These are phyloP conservation scores for Xestia rhomboidea DNA, from an alignment of 2,888 invertebrate genomes.

Conservation along the genomic window DNA sequence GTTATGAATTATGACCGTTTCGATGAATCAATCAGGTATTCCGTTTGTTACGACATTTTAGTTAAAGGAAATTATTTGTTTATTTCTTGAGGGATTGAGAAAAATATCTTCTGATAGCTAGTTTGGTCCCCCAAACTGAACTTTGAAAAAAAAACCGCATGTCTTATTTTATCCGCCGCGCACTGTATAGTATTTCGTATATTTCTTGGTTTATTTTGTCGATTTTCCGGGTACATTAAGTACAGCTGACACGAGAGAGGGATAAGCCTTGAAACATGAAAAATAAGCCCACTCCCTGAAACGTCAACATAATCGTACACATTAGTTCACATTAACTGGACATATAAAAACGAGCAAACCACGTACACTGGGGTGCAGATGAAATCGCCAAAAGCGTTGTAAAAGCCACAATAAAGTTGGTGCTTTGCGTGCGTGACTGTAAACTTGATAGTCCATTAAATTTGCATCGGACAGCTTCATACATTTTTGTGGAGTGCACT, in stretches of 20 bases:
- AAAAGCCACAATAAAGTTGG: slow-evolving; percentile 71
- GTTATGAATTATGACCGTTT: slow-evolving; percentile 29
- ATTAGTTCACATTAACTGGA: slow-evolving; percentile 65
- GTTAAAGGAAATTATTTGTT: slow-evolving; percentile 30
- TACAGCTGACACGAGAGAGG: slow-evolving; percentile 32
- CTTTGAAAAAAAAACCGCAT: no score
- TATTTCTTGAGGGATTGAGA: not conserved
- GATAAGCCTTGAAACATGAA: slow-evolving; percentile 51
- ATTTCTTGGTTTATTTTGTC: slow-evolving; percentile 12
- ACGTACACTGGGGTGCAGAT: slow-evolving; percentile 55
- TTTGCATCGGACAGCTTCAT: slow-evolving; percentile 77
- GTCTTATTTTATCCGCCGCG: not conserved
- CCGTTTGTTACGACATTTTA: slow-evolving; percentile 41
- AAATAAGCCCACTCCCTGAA: slow-evolving; percentile 52
- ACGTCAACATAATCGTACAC: slow-evolving; percentile 63
- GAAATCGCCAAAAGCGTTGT: slow-evolving; percentile 60
- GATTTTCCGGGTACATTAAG: slow-evolving; percentile 44
- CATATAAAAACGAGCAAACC: slow-evolving; percentile 60
- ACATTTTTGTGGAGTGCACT: slow-evolving; percentile 68
- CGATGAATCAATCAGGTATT: slow-evolving; percentile 37
- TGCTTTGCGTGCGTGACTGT: slow-evolving; percentile 75
- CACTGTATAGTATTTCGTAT: not conserved
- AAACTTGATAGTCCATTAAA: slow-evolving; percentile 79
- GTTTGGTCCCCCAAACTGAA: not conserved
- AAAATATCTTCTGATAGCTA: not conserved